A percentile compares a stretch with the other conserved stretches of the same genome.
These are phyloP conservation scores for Sinohyriopsis cumingii DNA, from an alignment of 2,888 invertebrate genomes.

Conservation along the genomic window DNA sequence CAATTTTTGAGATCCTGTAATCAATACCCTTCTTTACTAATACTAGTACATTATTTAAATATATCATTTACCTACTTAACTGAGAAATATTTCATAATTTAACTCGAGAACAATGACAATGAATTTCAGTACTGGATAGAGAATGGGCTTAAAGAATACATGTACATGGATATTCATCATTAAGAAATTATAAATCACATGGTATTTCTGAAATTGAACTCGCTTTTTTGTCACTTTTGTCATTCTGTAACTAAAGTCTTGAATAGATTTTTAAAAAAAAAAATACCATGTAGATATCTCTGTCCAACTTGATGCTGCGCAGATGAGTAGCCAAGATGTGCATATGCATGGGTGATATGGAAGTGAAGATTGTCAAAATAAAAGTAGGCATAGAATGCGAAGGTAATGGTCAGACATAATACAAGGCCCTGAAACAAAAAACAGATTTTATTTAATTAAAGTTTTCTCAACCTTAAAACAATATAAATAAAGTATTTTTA, in stretches of 20 bases:
- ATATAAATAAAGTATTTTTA: too few species aligned
- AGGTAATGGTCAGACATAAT: conserved; percentile 46
- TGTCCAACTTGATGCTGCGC: conserved; percentile 73
- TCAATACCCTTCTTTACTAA: too few species aligned
- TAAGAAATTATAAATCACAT: neutral
- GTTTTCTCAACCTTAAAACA: too few species aligned
- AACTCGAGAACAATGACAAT: neutral
- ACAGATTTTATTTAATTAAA: neutral
- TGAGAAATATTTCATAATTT: too few species aligned
- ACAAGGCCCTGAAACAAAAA: conserved; percentile 48
- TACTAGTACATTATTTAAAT: too few species aligned
- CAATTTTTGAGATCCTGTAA: too few species aligned
- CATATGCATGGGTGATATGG: conserved; percentile 72
- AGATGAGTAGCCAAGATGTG: conserved; percentile 71
- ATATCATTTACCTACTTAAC: too few species aligned
- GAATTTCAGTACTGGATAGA: neutral
- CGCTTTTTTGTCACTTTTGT: too few species aligned
- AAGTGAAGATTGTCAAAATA: conserved; percentile 73
- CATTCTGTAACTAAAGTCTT: too few species aligned
- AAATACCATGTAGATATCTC: conserved; percentile 71
- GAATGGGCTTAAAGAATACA: neutral
- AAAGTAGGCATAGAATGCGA: conserved; percentile 70
- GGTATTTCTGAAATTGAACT: neutral
- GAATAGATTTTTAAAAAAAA: neutral
- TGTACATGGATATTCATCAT: neutral